Evolutionary conservation across 2,113 vertebrate genomes (phyloP), one percentile per base, ranked within the genome.

Genomic region (Cynopterus brachyotis): DNA sequence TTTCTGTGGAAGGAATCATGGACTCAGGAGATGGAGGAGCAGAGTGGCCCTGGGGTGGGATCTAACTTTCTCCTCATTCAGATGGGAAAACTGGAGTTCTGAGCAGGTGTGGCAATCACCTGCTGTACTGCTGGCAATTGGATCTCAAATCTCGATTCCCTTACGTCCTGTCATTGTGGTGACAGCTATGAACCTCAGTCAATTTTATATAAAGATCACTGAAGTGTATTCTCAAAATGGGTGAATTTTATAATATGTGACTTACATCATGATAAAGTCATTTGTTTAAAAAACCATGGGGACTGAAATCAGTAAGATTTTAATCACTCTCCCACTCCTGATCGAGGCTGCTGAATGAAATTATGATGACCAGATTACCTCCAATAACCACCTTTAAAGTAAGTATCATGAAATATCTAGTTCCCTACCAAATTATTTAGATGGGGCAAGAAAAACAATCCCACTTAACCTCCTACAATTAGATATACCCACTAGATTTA

Each of bases 61-160:
- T 37, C 60, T 40, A 28, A 62, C 16, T 40, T 11, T 19, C 12
- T 78, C 9, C 8, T 80, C 7, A n/a, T 10, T 40, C 9, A 92
- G 93, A 93, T 93, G 89, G 96, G 70, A 35, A 88, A 92, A 92
- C 66, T 10, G 32, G 37, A 88, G 19, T 83, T 78, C 32, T 22
- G 40, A 53, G 28, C 15, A 67, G 60, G 20, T 80, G 22, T 26
- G n/a, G 28, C 22, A 53, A 22, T 84, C 66, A 24, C 26, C 24
- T 1, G 4, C 66, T 45, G 15, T 2, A 62, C 10, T 40, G 24
- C 24, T 37, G 59, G 35, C 17, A 59, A 47, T 30, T n/a, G 60
- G 72, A 62, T 81, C 47, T 82, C 72, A 81, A 75, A 70, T 67
- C 60, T 15, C 47, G 59, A 11, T 82, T 95, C 45, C 76, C 40